Conservation (phyloP, 2,113 vertebrate genomes). For the Plotosus lineatus region DNA sequence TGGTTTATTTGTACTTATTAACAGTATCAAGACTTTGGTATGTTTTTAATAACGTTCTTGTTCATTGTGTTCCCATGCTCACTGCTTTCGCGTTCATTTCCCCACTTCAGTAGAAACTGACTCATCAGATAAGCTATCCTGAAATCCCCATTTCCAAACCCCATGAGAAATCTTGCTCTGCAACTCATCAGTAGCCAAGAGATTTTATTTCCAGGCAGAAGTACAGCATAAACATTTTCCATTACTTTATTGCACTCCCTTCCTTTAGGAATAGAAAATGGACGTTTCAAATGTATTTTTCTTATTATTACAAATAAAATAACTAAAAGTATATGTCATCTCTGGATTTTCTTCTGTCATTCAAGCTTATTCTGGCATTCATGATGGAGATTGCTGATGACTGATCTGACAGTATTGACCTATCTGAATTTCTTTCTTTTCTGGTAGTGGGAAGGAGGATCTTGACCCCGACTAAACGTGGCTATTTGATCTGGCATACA, state of each 20-base stretch:
- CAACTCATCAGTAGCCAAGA: constrained; percentile 1
- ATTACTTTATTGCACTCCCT: neutral
- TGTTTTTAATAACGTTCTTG: neutral
- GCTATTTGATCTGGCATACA: neutral
- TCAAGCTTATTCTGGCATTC: neutral
- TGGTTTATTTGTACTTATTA: neutral
- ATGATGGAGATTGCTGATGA: neutral
- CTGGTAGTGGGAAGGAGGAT: neutral
- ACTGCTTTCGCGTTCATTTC: constrained; percentile 3
- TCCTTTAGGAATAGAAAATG: neutral
- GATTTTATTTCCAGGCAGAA: neutral
- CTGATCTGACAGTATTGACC: neutral
- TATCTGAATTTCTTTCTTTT: neutral
- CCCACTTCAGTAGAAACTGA: constrained; percentile 10
- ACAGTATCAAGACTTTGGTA: neutral
- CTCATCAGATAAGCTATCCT: constrained; percentile 34
- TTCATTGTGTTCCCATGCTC: constrained; percentile 11
- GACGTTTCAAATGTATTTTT: neutral
- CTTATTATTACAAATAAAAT: neutral
- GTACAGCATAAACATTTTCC: neutral
- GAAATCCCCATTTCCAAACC: constrained; percentile 7
- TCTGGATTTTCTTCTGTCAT: constrained; percentile 10
- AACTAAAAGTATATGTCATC: neutral
- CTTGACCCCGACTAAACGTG: neutral
- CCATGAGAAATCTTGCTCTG: constrained; percentile 15